Evolutionary conservation across 2,113 vertebrate species (phyloP).

Genomic region (Scomber japonicus): DNA sequence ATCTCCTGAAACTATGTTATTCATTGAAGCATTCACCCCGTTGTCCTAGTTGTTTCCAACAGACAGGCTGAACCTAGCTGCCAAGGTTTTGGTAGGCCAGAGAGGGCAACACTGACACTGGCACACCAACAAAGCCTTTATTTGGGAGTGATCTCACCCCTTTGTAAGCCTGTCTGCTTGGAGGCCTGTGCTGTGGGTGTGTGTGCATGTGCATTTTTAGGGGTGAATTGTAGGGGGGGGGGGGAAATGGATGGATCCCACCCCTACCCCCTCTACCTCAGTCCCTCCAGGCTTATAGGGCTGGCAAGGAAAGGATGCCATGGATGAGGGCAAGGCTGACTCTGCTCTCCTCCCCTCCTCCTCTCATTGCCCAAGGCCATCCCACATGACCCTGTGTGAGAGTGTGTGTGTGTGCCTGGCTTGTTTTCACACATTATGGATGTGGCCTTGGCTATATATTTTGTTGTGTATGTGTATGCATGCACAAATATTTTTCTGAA

Average conservation of each 20-base stretch:
- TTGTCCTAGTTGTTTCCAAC: slow-evolving; percentile 76
- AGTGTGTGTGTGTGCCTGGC: slow-evolving; percentile 18
- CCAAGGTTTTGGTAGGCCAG: slow-evolving; percentile 75
- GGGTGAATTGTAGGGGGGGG: slow-evolving; percentile 16
- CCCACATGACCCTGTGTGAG: slow-evolving; percentile 70
- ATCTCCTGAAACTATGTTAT: slow-evolving; percentile 64
- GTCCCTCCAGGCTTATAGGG: slow-evolving; percentile 74
- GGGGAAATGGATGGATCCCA: slow-evolving; percentile 58
- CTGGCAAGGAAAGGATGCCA: slow-evolving; percentile 79
- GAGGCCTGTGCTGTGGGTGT: slow-evolving; percentile 62
- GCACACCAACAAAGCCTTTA: slow-evolving; percentile 81
- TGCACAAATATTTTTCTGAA: slow-evolving; percentile 43
- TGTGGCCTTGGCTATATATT: slow-evolving; percentile 66
- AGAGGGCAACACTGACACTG: slow-evolving; percentile 83
- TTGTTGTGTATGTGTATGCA: slow-evolving; percentile 30
- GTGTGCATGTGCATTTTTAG: slow-evolving; percentile 40
- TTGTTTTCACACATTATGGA: slow-evolving; percentile 40
- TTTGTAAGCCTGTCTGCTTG: slow-evolving; percentile 81
- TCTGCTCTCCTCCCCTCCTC: slow-evolving; percentile 58
- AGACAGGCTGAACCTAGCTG: slow-evolving; percentile 70
- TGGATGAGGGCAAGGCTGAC: slow-evolving; percentile 82
- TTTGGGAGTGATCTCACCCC: slow-evolving; percentile 79
- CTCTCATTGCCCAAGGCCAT: slow-evolving; percentile 73
- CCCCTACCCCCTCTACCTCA: slow-evolving; percentile 71
- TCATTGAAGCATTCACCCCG: slow-evolving; percentile 58